Evolutionary conservation across 2,888 invertebrate species (phyloP).

Genomic region (Oligia strigilis): DNA sequence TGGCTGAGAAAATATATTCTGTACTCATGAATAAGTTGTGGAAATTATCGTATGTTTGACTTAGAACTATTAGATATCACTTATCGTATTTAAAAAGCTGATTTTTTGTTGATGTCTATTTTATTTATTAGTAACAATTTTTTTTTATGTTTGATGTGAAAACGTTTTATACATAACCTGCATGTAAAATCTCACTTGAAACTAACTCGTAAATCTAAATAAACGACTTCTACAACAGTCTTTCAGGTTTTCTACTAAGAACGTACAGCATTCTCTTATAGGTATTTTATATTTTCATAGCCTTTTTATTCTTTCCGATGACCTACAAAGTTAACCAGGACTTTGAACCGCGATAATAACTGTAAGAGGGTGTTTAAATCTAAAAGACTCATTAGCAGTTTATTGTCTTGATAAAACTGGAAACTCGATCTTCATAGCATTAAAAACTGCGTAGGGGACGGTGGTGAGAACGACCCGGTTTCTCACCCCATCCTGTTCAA

Average conservation of each 20-base stretch:
- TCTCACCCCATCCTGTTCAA: conserved; percentile 9
- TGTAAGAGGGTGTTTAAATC: conserved; percentile 20
- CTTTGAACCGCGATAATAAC: conserved; percentile 45
- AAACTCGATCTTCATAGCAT: conserved; percentile 11
- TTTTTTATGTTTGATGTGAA: conserved; percentile 47
- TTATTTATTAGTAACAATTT: conserved; percentile 15
- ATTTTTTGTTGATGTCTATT: conserved; percentile 6
- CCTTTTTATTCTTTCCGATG: conserved; percentile 30
- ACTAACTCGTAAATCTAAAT: conserved; percentile 35
- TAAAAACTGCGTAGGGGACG: conserved; percentile 17
- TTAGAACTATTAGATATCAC: neutral
- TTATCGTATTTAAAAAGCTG: neutral
- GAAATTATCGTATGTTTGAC: conserved; percentile 6
- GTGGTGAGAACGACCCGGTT: conserved; percentile 9
- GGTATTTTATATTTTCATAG: conserved; percentile 3
- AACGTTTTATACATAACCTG: conserved; percentile 42
- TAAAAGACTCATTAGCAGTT: conserved; percentile 32
- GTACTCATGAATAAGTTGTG: conserved; percentile 12
- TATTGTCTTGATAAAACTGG: conserved; percentile 49
- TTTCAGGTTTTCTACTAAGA: conserved; percentile 16
- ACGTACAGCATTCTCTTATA: no score
- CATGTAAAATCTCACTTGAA: conserved; percentile 30
- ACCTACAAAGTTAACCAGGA: conserved; percentile 46
- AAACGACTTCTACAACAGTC: conserved; percentile 30
- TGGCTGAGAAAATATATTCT: conserved; percentile 16